Base-by-base conservation (phyloP, 1,140 invertebrate species). In the Anadara kagoshimensis region DNA sequence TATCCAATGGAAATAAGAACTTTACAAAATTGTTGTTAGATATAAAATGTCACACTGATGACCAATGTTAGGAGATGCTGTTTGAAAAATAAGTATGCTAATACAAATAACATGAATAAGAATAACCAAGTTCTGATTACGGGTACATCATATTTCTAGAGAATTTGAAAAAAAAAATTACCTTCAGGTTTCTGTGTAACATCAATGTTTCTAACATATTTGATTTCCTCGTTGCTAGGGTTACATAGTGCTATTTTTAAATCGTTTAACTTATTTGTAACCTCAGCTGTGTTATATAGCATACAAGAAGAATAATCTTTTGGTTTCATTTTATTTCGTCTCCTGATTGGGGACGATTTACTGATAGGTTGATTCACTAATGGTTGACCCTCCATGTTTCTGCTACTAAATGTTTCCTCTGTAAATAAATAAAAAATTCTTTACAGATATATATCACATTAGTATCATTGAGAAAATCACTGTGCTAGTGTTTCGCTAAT, bases 201-300 rank as follows among this genome's bases (percentile, higher is more conserved):
- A 20, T 53, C 20, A n/a, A 44, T 43, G 20, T 5, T 8, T 44
- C 16, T 61, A 22, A 18, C 29, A 41, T 62, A 26, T 36, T 45
- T 29, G 11, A 44, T 22, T 24, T 63, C 49, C 47, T 79, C 78
- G 64, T 54, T 29, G 7, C 61, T 71, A 51, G 78, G 78, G 36
- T 82, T 79, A 69, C 78, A 82, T 36, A 53, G 53, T 14, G 80
- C 80, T 18, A 82, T 36, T 22, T 62, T 56, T 3, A 82, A 66
- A 11, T 73, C 75, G 22, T 43, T 53, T 43, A 82, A 49, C 22
- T 78, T 75, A 0, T 65, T 56, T 16, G 62, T 44, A n/a, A 65
- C 69, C 36, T 71, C 61, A 20, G 61, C 45, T 11, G 61, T 66
- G 43, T 76, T 66, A 44, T 77, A 79, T 26, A 82, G 54, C 1